phyloP scores from a whole-genome alignment of 1,140 invertebrate genomes.

The Cherax quadricarinatus region DNA sequence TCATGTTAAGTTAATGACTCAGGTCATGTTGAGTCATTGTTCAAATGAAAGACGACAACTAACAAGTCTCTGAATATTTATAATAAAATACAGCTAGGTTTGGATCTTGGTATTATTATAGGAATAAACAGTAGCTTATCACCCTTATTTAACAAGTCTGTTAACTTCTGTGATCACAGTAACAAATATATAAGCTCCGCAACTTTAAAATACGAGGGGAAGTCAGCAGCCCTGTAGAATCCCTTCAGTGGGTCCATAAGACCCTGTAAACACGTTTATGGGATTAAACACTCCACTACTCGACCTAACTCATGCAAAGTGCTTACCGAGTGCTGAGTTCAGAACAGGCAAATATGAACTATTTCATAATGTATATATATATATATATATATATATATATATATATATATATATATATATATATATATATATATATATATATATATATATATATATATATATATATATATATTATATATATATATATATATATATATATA shows the following conservation, averaged over 20 bases:
- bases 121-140: background rate
- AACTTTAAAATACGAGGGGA: background rate
- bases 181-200: slow-evolving; percentile 15
- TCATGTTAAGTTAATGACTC: background rate
- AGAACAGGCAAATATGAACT: slow-evolving; percentile 7
- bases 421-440: slow-evolving; percentile 3
- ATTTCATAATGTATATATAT: background rate
- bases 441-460: background rate
- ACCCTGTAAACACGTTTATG: background rate
- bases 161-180: background rate
- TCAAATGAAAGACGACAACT: background rate
- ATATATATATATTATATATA: too few species aligned
- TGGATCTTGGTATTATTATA: background rate
- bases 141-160: background rate
- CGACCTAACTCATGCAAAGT: slow-evolving; percentile 23
- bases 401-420: background rate
- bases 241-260: background rate
- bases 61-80: background rate
- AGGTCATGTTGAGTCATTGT: background rate
- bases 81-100: background rate
- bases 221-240: background rate
- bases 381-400: slow-evolving; percentile 10
- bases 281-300: slow-evolving; percentile 36
- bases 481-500: background rate
- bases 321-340: slow-evolving; percentile 20